Evolutionary conservation across 2,888 invertebrate genomes (phyloP).

Genomic region (Heliconius cydno): DNA sequence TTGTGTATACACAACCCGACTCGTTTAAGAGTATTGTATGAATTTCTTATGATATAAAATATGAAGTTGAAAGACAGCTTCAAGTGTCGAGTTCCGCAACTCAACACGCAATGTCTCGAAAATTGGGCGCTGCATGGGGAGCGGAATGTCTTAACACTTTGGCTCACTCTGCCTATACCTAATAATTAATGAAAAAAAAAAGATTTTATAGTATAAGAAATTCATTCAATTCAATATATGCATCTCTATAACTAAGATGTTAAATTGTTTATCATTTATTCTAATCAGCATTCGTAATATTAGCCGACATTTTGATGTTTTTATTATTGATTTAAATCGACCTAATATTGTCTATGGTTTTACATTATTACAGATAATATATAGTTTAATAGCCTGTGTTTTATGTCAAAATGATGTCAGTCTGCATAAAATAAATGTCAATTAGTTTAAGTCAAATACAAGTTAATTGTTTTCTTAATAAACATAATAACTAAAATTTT

Average conservation of each 20-base stretch:
- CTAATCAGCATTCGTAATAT: constrained; percentile 5
- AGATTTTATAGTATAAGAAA: not conserved
- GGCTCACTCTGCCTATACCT: not conserved
- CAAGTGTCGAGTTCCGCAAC: not conserved
- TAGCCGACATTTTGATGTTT: not conserved
- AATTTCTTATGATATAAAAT: constrained; percentile 16
- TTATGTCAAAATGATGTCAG: constrained; percentile 14
- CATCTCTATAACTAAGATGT: constrained; percentile 12
- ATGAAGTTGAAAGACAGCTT: no score
- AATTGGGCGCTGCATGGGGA: no score
- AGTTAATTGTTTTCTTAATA: not conserved
- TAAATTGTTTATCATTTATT: not conserved
- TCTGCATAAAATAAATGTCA: not conserved
- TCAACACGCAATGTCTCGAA: not conserved
- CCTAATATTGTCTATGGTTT: constrained; percentile 21
- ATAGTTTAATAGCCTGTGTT: constrained; percentile 14
- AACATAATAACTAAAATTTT: not conserved
- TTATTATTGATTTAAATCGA: constrained; percentile 3
- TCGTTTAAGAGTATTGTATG: not conserved
- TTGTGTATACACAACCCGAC: constrained; percentile 70
- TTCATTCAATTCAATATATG: constrained; percentile 8
- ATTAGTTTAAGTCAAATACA: not conserved
- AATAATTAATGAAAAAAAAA: not conserved
- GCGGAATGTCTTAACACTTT: not conserved
- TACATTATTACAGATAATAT: constrained; percentile 15